A percentile compares a stretch with the other conserved stretches of the same genome.
Evolutionary conservation across 37 sponge, comb jelly and placozoan genomes (phyloP).

Genomic region (Hormiphora californensis): DNA sequence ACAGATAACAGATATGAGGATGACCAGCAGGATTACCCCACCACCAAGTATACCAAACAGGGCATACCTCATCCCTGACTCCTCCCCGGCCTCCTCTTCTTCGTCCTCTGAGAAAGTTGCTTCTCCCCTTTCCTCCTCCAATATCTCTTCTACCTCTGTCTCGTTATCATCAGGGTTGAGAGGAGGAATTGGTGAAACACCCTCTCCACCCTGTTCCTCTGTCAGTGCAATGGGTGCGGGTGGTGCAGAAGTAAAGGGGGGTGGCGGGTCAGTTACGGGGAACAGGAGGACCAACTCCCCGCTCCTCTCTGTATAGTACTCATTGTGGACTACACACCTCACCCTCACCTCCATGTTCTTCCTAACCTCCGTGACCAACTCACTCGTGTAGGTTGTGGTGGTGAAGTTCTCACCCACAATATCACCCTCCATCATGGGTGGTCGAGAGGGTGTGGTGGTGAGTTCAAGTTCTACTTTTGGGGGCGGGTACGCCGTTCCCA

Average conservation of each 20-base stretch:
- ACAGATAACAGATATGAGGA: background rate
- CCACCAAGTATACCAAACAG: background rate
- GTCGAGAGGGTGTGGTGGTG: background rate
- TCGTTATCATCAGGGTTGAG: background rate
- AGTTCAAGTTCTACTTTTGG: background rate
- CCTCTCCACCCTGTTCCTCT: background rate
- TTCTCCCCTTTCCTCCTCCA: too few species aligned
- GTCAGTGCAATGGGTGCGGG: background rate
- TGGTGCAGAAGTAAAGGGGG: background rate
- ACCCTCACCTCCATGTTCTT: background rate
- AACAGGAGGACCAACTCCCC: background rate
- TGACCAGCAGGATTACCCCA: background rate
- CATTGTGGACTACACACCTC: background rate
- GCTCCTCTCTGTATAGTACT: conserved; percentile 1
- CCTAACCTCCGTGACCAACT: background rate
- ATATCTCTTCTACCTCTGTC: background rate
- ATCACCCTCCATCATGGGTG: background rate
- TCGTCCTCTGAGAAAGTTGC: background rate
- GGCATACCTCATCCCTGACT: background rate
- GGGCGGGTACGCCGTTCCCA: background rate
- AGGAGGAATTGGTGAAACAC: background rate
- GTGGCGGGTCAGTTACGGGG: background rate
- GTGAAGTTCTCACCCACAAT: background rate
- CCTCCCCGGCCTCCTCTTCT: background rate
- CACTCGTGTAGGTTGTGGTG: background rate